phyloP scores from a whole-genome alignment of 2,888 invertebrate genomes.

The Anaspis maculata region DNA sequence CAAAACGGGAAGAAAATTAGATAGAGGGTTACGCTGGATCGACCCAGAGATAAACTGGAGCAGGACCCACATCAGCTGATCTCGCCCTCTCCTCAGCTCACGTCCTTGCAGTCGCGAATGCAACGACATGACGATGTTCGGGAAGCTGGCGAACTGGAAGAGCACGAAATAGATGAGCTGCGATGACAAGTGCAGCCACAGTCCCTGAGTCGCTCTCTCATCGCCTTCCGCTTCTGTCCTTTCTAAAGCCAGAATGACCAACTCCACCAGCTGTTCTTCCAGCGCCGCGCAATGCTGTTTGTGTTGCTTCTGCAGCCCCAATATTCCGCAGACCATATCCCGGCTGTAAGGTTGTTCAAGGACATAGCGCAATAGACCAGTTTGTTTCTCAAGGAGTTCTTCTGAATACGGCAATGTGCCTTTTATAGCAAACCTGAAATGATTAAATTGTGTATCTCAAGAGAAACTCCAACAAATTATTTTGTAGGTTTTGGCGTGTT shows the following conservation, averaged over 20 bases:
- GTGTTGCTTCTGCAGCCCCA: slow-evolving; percentile 86
- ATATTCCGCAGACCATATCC: slow-evolving; percentile 93
- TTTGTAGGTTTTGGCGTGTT: no score
- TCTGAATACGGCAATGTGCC: slow-evolving; percentile 83
- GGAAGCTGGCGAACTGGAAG: slow-evolving; percentile 89
- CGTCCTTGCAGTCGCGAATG: slow-evolving; percentile 57
- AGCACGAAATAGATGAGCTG: slow-evolving; percentile 92
- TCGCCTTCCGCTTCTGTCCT: slow-evolving; percentile 63
- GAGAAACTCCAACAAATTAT: no score
- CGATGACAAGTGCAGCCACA: slow-evolving; percentile 89
- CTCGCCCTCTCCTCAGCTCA: slow-evolving; percentile 82
- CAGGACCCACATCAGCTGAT: slow-evolving; percentile 98
- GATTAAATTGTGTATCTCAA: no score
- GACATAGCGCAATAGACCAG: slow-evolving; percentile 78
- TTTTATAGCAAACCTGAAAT: slow-evolving; percentile 58
- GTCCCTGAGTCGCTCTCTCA: slow-evolving; percentile 63
- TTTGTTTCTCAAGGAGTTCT: slow-evolving; percentile 82
- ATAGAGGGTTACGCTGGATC: slow-evolving; percentile 86
- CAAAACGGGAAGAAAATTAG: slow-evolving; percentile 82
- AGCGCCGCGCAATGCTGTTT: slow-evolving; percentile 64
- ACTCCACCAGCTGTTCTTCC: slow-evolving; percentile 87
- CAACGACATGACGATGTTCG: slow-evolving; percentile 82
- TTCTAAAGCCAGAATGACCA: slow-evolving; percentile 89
- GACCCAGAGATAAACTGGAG: slow-evolving; percentile 96
- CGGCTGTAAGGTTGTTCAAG: slow-evolving; percentile 91